Evolutionary conservation across 2,888 invertebrate species (phyloP).

Genomic region (Anagyrus pseudococci): DNA sequence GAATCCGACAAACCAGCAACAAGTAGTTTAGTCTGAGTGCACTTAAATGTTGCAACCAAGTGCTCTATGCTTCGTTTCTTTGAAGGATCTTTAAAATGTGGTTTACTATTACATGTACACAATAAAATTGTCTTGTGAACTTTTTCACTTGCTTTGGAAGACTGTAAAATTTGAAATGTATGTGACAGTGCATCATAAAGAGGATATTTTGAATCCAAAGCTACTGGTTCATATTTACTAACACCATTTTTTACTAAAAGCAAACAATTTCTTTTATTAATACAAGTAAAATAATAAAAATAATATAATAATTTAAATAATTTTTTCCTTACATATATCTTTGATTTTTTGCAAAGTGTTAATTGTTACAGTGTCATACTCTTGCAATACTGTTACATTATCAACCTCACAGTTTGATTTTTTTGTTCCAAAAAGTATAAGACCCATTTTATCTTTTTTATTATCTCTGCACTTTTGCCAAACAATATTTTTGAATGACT

Average conservation of each 20-base stretch:
- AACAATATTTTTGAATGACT: constrained; percentile 32
- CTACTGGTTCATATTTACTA: constrained; percentile 10
- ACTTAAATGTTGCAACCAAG: constrained; percentile 37
- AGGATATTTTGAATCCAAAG: constrained; percentile 27
- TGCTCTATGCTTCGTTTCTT: constrained; percentile 34
- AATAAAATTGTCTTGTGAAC: constrained; percentile 38
- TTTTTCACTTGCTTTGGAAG: constrained; percentile 26
- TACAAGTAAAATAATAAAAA: constrained; percentile 10
- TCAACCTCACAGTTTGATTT: constrained; percentile 38
- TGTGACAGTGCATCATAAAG: constrained; percentile 39
- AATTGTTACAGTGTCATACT: constrained; percentile 33
- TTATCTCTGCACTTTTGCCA: constrained; percentile 40
- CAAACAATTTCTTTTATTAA: constrained; percentile 1
- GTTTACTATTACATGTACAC: constrained; percentile 42
- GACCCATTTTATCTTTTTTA: constrained; percentile 39
- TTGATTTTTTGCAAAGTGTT: constrained; percentile 36
- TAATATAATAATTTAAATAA: not conserved
- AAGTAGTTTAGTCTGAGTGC: constrained; percentile 34
- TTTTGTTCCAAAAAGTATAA: constrained; percentile 39
- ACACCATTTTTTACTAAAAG: constrained; percentile 14
- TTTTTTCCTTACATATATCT: constrained; percentile 23
- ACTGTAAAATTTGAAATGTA: constrained; percentile 30
- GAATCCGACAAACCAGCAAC: constrained; percentile 37
- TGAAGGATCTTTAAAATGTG: constrained; percentile 18
- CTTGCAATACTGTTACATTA: constrained; percentile 37